phyloP scores from a whole-genome alignment of 2,888 invertebrate species.

The Sinohyriopsis cumingii region DNA sequence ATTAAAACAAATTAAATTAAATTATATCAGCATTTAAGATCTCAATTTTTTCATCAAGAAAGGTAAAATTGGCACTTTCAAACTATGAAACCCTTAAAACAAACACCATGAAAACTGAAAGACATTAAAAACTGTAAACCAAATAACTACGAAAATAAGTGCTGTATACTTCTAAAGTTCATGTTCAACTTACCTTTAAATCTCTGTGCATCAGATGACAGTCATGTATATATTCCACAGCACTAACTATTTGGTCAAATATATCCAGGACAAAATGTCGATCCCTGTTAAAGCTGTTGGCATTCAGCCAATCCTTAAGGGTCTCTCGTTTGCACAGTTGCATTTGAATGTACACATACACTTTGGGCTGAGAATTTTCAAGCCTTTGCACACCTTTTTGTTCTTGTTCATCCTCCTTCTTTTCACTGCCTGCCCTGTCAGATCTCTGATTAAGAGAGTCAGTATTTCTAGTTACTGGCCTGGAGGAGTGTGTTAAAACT shows the following conservation, averaged over 20 bases:
- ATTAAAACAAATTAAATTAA: no score
- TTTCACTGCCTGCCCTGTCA: conserved; percentile 20
- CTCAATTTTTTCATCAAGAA: no score
- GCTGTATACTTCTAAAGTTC: no score
- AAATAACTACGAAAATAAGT: no score
- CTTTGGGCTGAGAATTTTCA: conserved; percentile 56
- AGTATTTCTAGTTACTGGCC: conserved; percentile 7
- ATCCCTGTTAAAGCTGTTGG: conserved; percentile 63
- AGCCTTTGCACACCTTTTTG: neutral
- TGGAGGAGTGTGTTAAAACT: conserved; percentile 1
- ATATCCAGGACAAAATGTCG: conserved; percentile 60
- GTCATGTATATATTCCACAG: conserved; percentile 95
- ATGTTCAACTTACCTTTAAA: conserved; percentile 80
- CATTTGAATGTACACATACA: conserved; percentile 97
- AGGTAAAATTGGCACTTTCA: no score
- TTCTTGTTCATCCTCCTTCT: conserved; percentile 11
- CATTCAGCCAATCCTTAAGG: conserved; percentile 89
- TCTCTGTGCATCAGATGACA: conserved; percentile 96
- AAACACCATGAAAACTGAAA: no score
- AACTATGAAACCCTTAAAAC: no score
- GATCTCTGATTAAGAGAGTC: conserved; percentile 10
- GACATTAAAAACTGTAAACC: no score
- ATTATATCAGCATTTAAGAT: no score
- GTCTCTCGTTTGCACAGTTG: conserved; percentile 92
- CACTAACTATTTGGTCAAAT: conserved; percentile 87